Conservation (phyloP, 2,797 vertebrate genomes). For the Peromyscus nudipes region DNA sequence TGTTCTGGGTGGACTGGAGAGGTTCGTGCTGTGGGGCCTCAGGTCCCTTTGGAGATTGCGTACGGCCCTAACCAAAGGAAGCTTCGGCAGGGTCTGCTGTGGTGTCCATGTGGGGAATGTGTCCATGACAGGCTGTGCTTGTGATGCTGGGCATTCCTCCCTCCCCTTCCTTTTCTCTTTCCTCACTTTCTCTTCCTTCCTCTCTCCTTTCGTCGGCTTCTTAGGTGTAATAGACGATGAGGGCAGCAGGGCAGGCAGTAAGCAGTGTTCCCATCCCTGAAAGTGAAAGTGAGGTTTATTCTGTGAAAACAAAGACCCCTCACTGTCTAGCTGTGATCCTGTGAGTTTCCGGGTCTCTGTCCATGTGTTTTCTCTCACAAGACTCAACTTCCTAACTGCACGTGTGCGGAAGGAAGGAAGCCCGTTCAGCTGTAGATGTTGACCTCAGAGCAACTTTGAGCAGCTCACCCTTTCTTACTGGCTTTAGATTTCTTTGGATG, state of each 20-base stretch:
- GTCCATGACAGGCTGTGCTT: background rate
- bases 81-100: background rate
- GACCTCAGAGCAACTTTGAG: background rate
- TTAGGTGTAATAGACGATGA: background rate
- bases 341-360: background rate
- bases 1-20: background rate
- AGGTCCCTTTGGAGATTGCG: background rate
- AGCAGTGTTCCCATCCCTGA: background rate
- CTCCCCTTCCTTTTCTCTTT: background rate
- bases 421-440: no score
- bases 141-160: no score
- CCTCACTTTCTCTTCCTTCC: background rate
- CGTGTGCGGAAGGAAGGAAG: background rate
- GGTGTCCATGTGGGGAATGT: background rate
- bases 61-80: background rate
- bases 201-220: background rate
- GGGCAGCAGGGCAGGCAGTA: background rate
- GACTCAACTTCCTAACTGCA: background rate
- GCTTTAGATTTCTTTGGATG: background rate
- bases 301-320: background rate
- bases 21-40: background rate
- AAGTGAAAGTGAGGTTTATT: background rate
- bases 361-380: fast-evolving
- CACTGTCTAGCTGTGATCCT: background rate
- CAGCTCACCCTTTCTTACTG: background rate